Percentiles rank a stretch among this genome's conserved stretches.
Conservation (phyloP, 2,113 vertebrate genomes). For the Gracilinanus agilis region DNA sequence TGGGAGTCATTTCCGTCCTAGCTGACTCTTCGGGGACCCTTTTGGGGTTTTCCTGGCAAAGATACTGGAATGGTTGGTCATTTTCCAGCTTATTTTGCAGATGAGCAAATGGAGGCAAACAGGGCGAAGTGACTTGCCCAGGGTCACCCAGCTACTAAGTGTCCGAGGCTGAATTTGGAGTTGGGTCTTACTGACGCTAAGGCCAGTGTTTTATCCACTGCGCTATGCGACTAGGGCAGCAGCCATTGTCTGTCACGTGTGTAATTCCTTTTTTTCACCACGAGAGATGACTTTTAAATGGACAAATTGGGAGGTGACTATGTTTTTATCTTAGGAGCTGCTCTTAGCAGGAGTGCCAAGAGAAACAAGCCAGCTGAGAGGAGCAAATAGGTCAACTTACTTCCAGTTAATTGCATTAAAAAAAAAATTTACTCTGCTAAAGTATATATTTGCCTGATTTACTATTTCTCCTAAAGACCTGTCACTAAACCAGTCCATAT, state of each 20-base stretch:
- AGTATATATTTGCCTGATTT: neutral
- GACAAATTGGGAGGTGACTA: neutral
- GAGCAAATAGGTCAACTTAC: neutral
- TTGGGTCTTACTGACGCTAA: too few species aligned
- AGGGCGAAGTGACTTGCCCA: too few species aligned
- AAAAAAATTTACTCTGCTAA: neutral
- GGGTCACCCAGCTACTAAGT: too few species aligned
- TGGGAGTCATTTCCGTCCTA: too few species aligned
- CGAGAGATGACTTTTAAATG: neutral
- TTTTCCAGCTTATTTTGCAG: too few species aligned
- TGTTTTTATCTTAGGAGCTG: neutral
- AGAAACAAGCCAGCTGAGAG: neutral
- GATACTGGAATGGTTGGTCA: too few species aligned
- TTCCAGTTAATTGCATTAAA: neutral
- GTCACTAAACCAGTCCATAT: neutral
- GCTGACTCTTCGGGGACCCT: too few species aligned
- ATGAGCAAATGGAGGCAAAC: too few species aligned
- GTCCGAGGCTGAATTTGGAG: too few species aligned
- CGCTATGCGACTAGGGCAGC: neutral
- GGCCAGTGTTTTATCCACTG: too few species aligned
- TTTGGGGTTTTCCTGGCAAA: too few species aligned
- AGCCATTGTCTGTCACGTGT: neutral
- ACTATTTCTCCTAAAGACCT: neutral
- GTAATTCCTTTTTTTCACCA: neutral
- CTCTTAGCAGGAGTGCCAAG: neutral